Evolutionary conservation across 2,113 vertebrate species (phyloP).

Genomic region (Hydropotes inermis): DNA sequence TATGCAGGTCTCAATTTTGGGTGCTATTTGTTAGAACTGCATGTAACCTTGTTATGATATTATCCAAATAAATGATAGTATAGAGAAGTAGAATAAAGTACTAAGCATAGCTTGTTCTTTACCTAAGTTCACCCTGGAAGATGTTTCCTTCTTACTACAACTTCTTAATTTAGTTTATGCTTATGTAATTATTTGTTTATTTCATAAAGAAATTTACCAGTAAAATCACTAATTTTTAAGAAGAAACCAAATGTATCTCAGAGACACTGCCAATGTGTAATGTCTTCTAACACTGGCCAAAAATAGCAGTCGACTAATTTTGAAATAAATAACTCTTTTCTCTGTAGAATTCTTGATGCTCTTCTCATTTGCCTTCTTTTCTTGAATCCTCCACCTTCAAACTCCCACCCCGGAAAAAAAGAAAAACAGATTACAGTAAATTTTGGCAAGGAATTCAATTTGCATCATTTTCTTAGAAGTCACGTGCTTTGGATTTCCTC

Average conservation of each 20-base stretch:
- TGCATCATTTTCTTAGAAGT: conserved; percentile 88
- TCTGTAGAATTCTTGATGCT: conserved; percentile 44
- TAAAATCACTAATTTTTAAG: conserved; percentile 67
- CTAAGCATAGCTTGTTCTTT: conserved; percentile 1
- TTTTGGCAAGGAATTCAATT: conserved; percentile 81
- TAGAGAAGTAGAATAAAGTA: conserved; percentile 17
- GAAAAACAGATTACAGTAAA: conserved; percentile 84
- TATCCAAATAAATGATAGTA: background rate
- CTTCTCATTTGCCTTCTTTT: conserved; percentile 69
- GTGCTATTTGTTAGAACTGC: background rate
- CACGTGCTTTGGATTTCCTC: conserved; percentile 86
- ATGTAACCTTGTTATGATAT: background rate
- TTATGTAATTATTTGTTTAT: conserved; percentile 67
- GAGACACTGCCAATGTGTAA: conserved; percentile 50
- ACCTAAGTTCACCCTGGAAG: conserved; percentile 27
- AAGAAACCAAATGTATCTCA: conserved; percentile 68
- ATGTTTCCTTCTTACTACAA: conserved; percentile 44
- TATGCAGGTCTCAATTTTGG: background rate
- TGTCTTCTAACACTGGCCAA: conserved; percentile 56
- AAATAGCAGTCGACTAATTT: conserved; percentile 58
- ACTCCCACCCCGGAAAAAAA: conserved; percentile 54
- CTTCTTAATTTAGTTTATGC: conserved; percentile 57
- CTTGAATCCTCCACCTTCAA: conserved; percentile 46
- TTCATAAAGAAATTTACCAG: conserved; percentile 69
- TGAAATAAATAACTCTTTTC: conserved; percentile 71